These are phyloP conservation scores for Triplophysa bombifrons DNA, from an alignment of 2,797 vertebrate genomes.

Conservation along the genomic window DNA sequence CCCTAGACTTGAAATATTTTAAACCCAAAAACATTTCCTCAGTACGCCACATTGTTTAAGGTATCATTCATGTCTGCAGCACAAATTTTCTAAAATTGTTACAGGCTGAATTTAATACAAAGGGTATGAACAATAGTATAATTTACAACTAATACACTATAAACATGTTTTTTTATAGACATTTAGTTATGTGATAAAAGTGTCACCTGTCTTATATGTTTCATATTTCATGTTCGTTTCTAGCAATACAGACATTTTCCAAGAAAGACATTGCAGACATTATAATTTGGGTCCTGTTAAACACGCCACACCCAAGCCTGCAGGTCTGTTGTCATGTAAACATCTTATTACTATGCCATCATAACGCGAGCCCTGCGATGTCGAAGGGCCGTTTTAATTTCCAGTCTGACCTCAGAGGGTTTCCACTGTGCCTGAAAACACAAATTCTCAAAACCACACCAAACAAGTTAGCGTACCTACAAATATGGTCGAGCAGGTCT, in stretches of 20 bases:
- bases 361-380: background rate
- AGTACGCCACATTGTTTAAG: background rate
- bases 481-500: conserved; percentile 42
- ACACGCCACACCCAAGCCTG: conserved; percentile 8
- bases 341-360: background rate
- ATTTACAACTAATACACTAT: no score
- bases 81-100: background rate
- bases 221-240: background rate
- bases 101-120: background rate
- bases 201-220: no score
- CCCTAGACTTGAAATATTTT: background rate
- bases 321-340: conserved; percentile 16
- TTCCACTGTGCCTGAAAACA: conserved; percentile 2
- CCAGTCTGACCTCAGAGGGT: background rate
- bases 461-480: background rate
- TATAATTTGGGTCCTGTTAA: conserved; percentile 10
- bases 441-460: conserved; percentile 6
- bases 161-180: no score
- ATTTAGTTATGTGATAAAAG: no score
- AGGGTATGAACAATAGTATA: no score
- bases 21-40: background rate
- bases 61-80: no score
- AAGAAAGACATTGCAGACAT: background rate
- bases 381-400: conserved; percentile 11
- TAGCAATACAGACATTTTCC: background rate